Evolutionary conservation across 2,113 vertebrate species (phyloP).

Genomic region (Syngnathoides biaculeatus): DNA sequence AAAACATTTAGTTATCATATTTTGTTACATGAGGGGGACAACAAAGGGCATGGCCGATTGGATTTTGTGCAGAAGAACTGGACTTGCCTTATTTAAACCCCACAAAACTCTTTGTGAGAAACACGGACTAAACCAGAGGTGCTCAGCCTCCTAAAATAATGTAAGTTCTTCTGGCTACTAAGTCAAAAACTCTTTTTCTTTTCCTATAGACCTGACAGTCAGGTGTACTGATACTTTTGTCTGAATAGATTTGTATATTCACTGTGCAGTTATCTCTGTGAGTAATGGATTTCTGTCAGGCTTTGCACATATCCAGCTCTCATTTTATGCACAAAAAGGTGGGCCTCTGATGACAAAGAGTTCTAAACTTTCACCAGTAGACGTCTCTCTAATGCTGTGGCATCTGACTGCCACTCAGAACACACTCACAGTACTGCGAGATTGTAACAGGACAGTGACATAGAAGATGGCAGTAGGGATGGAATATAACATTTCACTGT

Average conservation of each 20-base stretch:
- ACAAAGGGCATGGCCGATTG: not conserved
- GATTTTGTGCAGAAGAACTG: not conserved
- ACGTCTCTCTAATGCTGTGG: conserved; percentile 52
- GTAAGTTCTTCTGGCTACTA: not conserved
- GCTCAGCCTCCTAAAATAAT: not conserved
- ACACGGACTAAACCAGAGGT: not conserved
- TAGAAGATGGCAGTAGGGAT: not conserved
- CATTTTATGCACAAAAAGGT: not conserved
- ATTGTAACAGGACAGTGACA: not conserved
- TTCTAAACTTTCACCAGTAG: conserved; percentile 56
- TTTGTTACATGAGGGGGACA: not conserved
- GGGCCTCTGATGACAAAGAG: not conserved
- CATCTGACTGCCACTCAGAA: not conserved
- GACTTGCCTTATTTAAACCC: not conserved
- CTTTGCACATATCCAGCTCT: not conserved
- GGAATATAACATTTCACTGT: conserved; percentile 33
- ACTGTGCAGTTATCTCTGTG: not conserved
- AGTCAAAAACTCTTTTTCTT: not conserved
- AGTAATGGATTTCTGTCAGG: too few species aligned
- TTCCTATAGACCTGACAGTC: not conserved
- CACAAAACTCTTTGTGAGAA: not conserved
- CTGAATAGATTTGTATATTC: not conserved
- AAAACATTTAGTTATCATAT: not conserved
- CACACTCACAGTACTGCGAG: not conserved
- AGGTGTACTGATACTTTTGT: not conserved